These are phyloP conservation scores for Strigamia transsilvanica DNA, from an alignment of 2,888 invertebrate genomes.

Conservation along the genomic window DNA sequence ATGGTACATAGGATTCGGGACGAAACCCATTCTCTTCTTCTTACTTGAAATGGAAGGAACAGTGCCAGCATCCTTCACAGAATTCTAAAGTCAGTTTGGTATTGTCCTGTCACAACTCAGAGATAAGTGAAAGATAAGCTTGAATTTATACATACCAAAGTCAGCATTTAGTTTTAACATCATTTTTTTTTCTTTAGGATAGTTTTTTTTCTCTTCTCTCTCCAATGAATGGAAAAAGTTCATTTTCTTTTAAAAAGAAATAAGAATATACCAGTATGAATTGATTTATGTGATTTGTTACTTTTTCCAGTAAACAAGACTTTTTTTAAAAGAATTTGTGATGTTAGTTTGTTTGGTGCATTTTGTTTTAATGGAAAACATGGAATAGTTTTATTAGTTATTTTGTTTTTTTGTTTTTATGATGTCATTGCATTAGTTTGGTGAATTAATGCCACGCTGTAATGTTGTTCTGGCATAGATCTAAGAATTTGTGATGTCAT, in stretches of 20 bases:
- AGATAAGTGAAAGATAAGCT: slow-evolving; percentile 21
- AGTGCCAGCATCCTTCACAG: slow-evolving; percentile 20
- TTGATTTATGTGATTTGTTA: too few species aligned
- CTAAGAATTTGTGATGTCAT: too few species aligned
- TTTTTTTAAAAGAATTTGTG: too few species aligned
- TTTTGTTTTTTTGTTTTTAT: too few species aligned
- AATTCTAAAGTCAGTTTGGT: slow-evolving; percentile 25
- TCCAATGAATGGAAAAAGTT: neutral
- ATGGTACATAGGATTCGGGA: neutral
- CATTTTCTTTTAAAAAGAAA: neutral
- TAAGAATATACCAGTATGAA: neutral
- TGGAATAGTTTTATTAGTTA: too few species aligned
- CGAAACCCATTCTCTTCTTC: neutral
- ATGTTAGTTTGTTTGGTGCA: too few species aligned
- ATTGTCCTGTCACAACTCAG: slow-evolving; percentile 22
- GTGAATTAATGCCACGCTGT: too few species aligned
- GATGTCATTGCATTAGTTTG: too few species aligned
- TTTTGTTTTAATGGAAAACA: too few species aligned
- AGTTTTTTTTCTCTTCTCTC: too few species aligned
- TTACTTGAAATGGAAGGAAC: slow-evolving; percentile 30
- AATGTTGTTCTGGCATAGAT: too few species aligned
- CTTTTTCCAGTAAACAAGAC: too few species aligned
- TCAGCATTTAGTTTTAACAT: slow-evolving; percentile 21
- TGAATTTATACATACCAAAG: slow-evolving; percentile 30
- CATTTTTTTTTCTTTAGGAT: neutral